phyloP scores from a whole-genome alignment of 2,888 invertebrate species.

The Frankliniella fusca region DNA sequence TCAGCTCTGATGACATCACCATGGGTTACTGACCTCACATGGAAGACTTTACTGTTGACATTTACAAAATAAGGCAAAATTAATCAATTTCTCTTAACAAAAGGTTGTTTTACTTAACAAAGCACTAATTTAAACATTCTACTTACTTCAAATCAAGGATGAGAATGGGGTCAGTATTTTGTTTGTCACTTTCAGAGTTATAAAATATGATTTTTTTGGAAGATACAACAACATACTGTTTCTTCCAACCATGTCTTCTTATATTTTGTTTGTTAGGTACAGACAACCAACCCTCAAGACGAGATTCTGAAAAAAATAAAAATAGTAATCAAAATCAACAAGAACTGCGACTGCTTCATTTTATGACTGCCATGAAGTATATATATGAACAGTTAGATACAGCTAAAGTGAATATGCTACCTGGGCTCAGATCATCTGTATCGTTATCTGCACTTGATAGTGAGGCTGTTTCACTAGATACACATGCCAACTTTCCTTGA shows the following conservation, averaged over 20 bases:
- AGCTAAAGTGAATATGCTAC: slow-evolving; percentile 33
- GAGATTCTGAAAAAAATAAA: slow-evolving; percentile 42
- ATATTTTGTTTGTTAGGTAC: slow-evolving; percentile 95
- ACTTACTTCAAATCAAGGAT: slow-evolving; percentile 90
- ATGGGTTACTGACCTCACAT: slow-evolving; percentile 96
- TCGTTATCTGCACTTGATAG: slow-evolving; percentile 87
- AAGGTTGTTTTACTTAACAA: slow-evolving; percentile 29
- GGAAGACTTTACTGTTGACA: slow-evolving; percentile 85
- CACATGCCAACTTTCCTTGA: slow-evolving; percentile 73
- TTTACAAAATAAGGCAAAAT: background rate
- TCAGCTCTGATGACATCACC: slow-evolving; percentile 98
- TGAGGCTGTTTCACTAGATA: slow-evolving; percentile 83
- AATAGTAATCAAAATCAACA: background rate
- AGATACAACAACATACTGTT: slow-evolving; percentile 94
- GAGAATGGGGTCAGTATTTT: slow-evolving; percentile 89
- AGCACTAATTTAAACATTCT: background rate
- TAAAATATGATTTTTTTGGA: slow-evolving; percentile 97
- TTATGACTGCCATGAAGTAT: background rate
- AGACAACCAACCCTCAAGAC: slow-evolving; percentile 92
- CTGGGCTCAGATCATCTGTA: slow-evolving; percentile 45
- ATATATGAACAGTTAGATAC: background rate
- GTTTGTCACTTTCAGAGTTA: slow-evolving; percentile 88
- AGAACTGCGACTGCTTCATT: background rate
- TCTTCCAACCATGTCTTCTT: slow-evolving; percentile 92
- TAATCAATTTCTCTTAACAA: background rate